phyloP scores from a whole-genome alignment of 2,888 invertebrate species.

The Sclerodermus sp. region DNA sequence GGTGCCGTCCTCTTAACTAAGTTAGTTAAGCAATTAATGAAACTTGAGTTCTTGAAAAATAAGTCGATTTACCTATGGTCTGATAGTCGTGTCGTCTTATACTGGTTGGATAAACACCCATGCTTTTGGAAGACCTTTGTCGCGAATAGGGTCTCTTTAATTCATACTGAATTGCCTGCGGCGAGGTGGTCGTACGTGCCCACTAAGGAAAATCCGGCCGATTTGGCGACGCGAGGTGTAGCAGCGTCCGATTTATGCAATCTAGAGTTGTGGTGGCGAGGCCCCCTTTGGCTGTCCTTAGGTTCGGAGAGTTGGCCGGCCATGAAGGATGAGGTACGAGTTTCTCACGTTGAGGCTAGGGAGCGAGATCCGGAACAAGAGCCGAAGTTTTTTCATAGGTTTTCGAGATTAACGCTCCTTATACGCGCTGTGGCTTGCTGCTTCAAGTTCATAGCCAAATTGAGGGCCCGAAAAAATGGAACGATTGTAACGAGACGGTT shows the following conservation, averaged over 20 bases:
- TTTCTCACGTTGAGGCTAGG: background rate
- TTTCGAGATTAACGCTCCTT: background rate
- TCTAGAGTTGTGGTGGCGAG: constrained; percentile 11
- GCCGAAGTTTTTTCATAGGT: background rate
- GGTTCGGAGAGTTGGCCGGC: constrained; percentile 7
- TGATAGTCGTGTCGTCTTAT: constrained; percentile 19
- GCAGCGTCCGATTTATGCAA: constrained; percentile 1
- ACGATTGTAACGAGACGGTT: background rate
- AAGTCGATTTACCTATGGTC: constrained; percentile 9
- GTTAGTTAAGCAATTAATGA: constrained; percentile 1
- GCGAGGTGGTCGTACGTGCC: constrained; percentile 4
- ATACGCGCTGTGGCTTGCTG: background rate
- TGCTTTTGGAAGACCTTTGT: constrained; percentile 16
- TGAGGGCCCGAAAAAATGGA: too few relatives aligned
- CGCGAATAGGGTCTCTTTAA: constrained; percentile 13
- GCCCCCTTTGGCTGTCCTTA: constrained; percentile 9
- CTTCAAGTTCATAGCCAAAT: too few relatives aligned
- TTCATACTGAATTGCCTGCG: constrained; percentile 10
- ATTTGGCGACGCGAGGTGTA: constrained; percentile 13
- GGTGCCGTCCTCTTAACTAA: constrained; percentile 3
- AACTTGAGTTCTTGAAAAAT: background rate
- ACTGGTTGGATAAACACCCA: constrained; percentile 18
- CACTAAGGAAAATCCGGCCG: constrained; percentile 15
- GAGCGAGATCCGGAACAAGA: too few relatives aligned
- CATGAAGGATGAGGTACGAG: too few relatives aligned